These are phyloP conservation scores for Pocota personata DNA, from an alignment of 2,888 invertebrate genomes.

Conservation along the genomic window DNA sequence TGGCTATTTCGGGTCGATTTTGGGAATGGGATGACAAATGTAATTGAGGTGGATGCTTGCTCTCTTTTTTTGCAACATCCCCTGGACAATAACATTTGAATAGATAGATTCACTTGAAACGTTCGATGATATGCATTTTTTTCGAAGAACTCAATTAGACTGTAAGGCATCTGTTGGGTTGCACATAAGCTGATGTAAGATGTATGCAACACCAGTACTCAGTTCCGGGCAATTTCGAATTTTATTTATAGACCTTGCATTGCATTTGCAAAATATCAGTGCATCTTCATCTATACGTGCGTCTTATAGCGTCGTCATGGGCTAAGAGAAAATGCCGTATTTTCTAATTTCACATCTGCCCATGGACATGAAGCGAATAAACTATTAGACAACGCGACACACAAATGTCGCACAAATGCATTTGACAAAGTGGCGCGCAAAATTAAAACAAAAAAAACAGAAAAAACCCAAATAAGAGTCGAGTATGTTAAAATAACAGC, in stretches of 20 bases:
- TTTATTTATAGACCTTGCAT: constrained; percentile 65
- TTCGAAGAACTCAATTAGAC: constrained; percentile 66
- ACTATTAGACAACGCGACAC: constrained; percentile 62
- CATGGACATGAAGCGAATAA: constrained; percentile 65
- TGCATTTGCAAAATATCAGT: constrained; percentile 28
- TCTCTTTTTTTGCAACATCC: background rate
- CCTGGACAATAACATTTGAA: background rate
- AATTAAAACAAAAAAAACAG: constrained; percentile 19
- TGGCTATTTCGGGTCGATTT: constrained; percentile 39
- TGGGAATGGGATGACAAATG: constrained; percentile 53
- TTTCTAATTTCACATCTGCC: constrained; percentile 72
- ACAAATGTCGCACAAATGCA: constrained; percentile 61
- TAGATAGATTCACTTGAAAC: constrained; percentile 41
- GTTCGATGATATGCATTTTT: background rate
- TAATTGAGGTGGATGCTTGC: constrained; percentile 19
- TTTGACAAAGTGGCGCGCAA: constrained; percentile 65
- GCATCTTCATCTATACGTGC: constrained; percentile 23
- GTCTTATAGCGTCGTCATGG: constrained; percentile 9
- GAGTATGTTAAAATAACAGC: constrained; percentile 40
- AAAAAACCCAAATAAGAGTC: constrained; percentile 49
- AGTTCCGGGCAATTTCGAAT: constrained; percentile 73
- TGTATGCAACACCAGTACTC: constrained; percentile 40
- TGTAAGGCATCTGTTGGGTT: constrained; percentile 63
- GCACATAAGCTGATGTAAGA: constrained; percentile 37
- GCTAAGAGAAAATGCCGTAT: constrained; percentile 44